These are phyloP conservation scores for Lateolabrax maculatus DNA, from an alignment of 2,797 vertebrate species.

Conservation along the genomic window DNA sequence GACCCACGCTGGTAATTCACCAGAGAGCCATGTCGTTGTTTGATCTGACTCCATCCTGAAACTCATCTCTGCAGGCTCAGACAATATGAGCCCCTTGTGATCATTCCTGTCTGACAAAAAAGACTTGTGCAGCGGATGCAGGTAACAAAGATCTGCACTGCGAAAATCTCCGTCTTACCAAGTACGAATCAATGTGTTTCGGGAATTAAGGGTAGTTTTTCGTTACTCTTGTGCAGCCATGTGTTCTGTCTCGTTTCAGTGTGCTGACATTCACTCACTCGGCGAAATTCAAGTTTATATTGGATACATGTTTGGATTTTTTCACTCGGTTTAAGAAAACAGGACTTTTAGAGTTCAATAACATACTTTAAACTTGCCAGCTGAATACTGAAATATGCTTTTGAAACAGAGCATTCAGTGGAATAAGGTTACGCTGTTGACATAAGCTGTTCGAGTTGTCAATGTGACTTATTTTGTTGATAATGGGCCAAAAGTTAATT, in stretches of 20 bases:
- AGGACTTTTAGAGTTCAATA: neutral
- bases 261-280: neutral
- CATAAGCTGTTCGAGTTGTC: conserved; percentile 55
- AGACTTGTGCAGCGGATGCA: conserved; percentile 18
- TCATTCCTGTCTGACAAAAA: conserved; percentile 28
- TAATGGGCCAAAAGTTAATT: conserved; percentile 65
- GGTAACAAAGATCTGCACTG: neutral
- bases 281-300: neutral
- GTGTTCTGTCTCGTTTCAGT: neutral
- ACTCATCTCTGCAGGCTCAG: conserved; percentile 46
- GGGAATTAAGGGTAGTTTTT: neutral
- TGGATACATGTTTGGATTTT: neutral
- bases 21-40: conserved; percentile 51
- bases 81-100: conserved; percentile 45
- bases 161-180: neutral
- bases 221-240: neutral
- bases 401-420: conserved; percentile 35
- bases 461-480: conserved; percentile 62
- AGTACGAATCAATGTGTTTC: neutral
- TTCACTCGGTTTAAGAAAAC: conserved; percentile 1
- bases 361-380: neutral
- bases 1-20: conserved; percentile 17
- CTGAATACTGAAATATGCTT: conserved; percentile 23
- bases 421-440: conserved; percentile 48
- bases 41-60: conserved; percentile 59